Evolutionary conservation across 2,113 vertebrate species (phyloP).

Genomic region (Phodopus roborovskii): DNA sequence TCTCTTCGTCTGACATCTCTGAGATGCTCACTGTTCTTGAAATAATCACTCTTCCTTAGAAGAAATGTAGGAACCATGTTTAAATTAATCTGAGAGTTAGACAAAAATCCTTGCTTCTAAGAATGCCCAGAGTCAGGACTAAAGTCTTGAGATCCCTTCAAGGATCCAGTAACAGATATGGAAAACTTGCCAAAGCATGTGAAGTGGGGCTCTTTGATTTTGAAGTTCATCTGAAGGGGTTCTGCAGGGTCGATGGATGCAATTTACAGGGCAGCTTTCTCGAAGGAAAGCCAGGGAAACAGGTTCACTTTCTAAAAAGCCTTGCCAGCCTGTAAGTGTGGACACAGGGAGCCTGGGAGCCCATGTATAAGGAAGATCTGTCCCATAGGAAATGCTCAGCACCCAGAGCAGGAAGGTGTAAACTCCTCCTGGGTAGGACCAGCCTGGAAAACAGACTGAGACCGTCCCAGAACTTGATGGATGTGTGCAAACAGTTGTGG

Average conservation of each 20-base stretch:
- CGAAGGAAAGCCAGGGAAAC: neutral
- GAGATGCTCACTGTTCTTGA: neutral
- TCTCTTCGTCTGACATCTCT: neutral
- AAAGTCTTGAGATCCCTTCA: constrained; percentile 16
- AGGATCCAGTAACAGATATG: constrained; percentile 21
- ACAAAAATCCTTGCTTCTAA: constrained; percentile 15
- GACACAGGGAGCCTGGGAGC: constrained; percentile 17
- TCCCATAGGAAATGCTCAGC: neutral
- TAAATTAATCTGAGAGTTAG: constrained; percentile 11
- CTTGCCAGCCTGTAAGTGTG: neutral
- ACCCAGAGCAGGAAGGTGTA: neutral
- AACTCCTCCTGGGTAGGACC: neutral
- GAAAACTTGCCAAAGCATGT: constrained; percentile 41
- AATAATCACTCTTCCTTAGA: neutral
- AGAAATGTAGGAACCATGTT: neutral
- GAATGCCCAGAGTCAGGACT: constrained; percentile 39
- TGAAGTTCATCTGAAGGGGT: neutral
- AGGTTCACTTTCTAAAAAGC: constrained; percentile 10
- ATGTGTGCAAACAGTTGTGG: neutral
- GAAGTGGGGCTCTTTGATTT: neutral
- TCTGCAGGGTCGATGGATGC: neutral
- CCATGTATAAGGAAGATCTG: constrained; percentile 7
- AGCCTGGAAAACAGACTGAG: neutral
- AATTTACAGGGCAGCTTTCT: constrained; percentile 42
- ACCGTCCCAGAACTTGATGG: neutral